Evolutionary conservation across 1,140 invertebrate species (phyloP).

Genomic region (Cheumatopsyche charites): DNA sequence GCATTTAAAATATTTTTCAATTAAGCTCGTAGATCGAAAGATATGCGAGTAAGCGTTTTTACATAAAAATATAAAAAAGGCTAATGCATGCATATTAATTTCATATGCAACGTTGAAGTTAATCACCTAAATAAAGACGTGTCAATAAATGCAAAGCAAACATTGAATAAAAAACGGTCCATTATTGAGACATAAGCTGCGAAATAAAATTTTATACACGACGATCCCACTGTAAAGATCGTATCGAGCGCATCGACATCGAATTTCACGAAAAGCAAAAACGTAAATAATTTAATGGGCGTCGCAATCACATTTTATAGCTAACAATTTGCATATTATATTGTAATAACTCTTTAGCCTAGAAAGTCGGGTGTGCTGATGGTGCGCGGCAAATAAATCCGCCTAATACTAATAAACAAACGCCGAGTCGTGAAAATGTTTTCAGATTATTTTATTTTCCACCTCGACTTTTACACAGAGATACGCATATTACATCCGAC

Average conservation of each 20-base stretch:
- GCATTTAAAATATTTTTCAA: slow-evolving; percentile 21
- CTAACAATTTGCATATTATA: slow-evolving; percentile 11
- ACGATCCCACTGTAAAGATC: not conserved
- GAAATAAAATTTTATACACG: too few relatives aligned
- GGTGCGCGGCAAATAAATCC: slow-evolving; percentile 3
- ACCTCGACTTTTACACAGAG: not conserved
- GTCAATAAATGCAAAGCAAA: too few relatives aligned
- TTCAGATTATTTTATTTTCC: slow-evolving; percentile 12
- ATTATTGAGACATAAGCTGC: too few relatives aligned
- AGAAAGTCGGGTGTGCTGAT: not conserved
- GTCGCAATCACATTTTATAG: slow-evolving; percentile 11
- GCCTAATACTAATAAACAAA: slow-evolving; percentile 10
- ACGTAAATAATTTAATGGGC: not conserved
- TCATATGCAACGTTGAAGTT: too few relatives aligned
- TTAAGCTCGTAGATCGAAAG: not conserved
- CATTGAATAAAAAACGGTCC: too few relatives aligned
- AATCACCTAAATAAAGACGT: too few relatives aligned
- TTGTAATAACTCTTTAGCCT: not conserved
- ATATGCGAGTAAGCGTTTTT: not conserved
- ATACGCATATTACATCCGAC: not conserved
- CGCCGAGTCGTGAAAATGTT: not conserved
- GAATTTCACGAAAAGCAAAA: slow-evolving; percentile 9
- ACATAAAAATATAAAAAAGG: too few relatives aligned
- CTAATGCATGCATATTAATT: too few relatives aligned
- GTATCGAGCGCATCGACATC: not conserved